Evolutionary conservation across 2,797 vertebrate species (phyloP).

Genomic region (Silurus aristotelis): DNA sequence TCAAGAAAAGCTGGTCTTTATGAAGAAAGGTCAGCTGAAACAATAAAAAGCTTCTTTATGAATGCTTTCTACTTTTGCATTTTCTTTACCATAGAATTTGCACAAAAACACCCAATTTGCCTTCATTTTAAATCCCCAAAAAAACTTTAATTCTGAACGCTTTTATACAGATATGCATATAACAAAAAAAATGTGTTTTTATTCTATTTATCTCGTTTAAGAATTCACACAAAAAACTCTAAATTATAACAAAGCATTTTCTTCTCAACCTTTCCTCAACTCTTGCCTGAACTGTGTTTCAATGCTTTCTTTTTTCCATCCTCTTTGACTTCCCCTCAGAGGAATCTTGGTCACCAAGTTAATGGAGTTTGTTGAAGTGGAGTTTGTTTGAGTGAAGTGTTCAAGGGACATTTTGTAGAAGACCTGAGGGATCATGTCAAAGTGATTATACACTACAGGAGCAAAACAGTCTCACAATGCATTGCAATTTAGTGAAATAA

Average conservation of each 20-base stretch:
- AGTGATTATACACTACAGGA: background rate
- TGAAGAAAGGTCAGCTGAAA: too few relatives aligned
- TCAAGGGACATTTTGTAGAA: background rate
- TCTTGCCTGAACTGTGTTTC: background rate
- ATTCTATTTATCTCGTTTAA: background rate
- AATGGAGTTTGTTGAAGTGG: background rate
- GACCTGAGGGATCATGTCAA: slow-evolving; percentile 11
- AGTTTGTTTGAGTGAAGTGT: slow-evolving; percentile 5
- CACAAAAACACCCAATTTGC: too few relatives aligned
- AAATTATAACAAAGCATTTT: slow-evolving; percentile 1
- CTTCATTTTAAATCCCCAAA: too few relatives aligned
- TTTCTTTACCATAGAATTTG: too few relatives aligned
- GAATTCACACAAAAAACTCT: background rate
- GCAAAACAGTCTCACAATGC: background rate
- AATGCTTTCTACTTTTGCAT: too few relatives aligned
- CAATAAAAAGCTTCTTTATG: too few relatives aligned
- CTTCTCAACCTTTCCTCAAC: background rate
- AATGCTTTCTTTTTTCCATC: background rate
- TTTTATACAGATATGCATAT: too few relatives aligned
- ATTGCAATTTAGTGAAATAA: background rate
- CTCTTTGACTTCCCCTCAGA: background rate
- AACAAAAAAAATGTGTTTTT: background rate
- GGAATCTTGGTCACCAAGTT: background rate
- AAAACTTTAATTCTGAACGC: too few relatives aligned
- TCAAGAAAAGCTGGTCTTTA: too few relatives aligned